These are phyloP conservation scores for Tachuris rubrigastra DNA, from an alignment of 2,113 vertebrate genomes.

Conservation along the genomic window DNA sequence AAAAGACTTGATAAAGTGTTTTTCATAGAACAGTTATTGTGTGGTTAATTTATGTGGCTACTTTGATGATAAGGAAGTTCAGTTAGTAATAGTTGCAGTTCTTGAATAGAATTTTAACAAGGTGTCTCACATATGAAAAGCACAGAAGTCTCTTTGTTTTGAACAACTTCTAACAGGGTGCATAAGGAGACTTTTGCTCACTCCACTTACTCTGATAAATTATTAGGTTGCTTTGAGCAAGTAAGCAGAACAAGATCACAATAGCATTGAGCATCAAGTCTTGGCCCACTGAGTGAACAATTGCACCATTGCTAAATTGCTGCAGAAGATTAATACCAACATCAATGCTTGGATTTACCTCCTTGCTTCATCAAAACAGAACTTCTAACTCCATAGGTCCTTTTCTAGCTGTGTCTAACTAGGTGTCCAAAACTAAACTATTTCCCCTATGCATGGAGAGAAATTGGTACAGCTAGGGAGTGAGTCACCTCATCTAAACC, in stretches of 20 bases:
- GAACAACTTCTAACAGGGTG: neutral
- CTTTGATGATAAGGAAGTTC: slow-evolving; percentile 48
- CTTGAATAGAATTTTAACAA: slow-evolving; percentile 67
- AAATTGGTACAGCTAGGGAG: neutral
- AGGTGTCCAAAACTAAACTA: neutral
- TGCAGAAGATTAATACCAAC: neutral
- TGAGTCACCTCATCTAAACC: neutral
- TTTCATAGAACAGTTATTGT: slow-evolving; percentile 27
- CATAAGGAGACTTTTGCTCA: slow-evolving; percentile 7
- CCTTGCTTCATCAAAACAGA: neutral
- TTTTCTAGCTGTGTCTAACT: neutral
- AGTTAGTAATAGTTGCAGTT: slow-evolving; percentile 54
- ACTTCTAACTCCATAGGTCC: neutral
- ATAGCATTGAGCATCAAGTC: neutral
- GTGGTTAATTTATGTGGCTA: slow-evolving; percentile 39
- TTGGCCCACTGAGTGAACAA: neutral
- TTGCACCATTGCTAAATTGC: neutral
- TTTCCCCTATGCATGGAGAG: neutral
- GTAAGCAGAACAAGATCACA: slow-evolving; percentile 45
- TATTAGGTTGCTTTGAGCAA: slow-evolving; percentile 56
- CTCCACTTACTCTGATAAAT: slow-evolving; percentile 46
- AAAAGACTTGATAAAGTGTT: slow-evolving; percentile 38
- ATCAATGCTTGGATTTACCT: neutral
- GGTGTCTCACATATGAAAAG: slow-evolving; percentile 26
- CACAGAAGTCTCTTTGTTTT: slow-evolving; percentile 60